A percentile compares a stretch with the other conserved stretches of the same genome.
Conservation (phyloP, 2,113 vertebrate genomes). For the Leptosomus discolor region DNA sequence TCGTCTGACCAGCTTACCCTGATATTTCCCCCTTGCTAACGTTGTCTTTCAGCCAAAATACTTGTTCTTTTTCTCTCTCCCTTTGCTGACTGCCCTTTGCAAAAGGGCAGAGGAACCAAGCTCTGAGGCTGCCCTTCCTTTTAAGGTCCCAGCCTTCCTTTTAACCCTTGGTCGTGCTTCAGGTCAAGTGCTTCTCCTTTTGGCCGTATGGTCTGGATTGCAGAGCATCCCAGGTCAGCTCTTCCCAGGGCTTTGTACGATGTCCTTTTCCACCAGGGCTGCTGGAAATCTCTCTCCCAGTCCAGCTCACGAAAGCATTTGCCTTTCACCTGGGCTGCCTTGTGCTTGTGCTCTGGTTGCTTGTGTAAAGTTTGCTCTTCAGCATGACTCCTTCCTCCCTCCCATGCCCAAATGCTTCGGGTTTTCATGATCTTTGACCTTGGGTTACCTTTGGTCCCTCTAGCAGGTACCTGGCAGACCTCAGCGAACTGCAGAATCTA, state of each 20-base stretch:
- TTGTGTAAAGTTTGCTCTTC: neutral
- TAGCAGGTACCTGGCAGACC: neutral
- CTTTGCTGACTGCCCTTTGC: neutral
- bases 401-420: accelerated
- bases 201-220: too few species aligned
- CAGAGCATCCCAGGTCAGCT: neutral
- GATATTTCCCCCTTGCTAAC: neutral
- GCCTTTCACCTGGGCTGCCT: neutral
- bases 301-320: neutral
- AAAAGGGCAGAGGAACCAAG: neutral
- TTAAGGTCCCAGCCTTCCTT: neutral
- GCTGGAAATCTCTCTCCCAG: neutral
- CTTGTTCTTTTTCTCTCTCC: accelerated
- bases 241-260: accelerated
- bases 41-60: neutral
- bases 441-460: neutral
- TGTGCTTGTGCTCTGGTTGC: neutral
- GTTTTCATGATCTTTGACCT: neutral
- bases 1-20: neutral
- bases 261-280: neutral
- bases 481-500: neutral
- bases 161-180: neutral
- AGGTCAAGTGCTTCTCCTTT: neutral
- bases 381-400: neutral
- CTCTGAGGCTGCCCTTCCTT: neutral